A percentile compares a stretch with the other conserved stretches of the same genome.
Evolutionary conservation across 2,113 vertebrate genomes (phyloP).

Genomic region (Cariama cristata): DNA sequence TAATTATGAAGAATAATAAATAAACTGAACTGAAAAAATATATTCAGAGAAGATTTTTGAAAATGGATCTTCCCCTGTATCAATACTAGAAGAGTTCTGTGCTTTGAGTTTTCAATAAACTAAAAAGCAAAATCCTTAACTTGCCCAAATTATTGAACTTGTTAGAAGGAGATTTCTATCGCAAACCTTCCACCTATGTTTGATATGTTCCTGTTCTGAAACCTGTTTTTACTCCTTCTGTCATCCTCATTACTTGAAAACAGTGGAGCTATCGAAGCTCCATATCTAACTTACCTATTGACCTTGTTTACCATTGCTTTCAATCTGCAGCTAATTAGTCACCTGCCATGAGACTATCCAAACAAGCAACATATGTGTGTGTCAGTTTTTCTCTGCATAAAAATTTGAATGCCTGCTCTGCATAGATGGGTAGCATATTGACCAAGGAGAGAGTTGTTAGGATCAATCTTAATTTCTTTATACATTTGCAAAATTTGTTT

Average conservation of each 20-base stretch:
- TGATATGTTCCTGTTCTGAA: neutral
- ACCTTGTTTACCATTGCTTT: neutral
- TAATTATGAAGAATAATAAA: neutral
- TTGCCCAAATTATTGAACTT: neutral
- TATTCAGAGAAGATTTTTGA: neutral
- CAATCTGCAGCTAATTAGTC: neutral
- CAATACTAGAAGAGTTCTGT: neutral
- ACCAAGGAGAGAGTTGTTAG: neutral
- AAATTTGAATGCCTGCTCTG: neutral
- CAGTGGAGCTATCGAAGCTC: neutral
- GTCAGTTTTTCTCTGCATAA: neutral
- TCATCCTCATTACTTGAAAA: neutral
- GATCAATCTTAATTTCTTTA: neutral
- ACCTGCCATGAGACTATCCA: neutral
- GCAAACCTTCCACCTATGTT: fast-evolving
- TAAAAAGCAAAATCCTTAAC: neutral
- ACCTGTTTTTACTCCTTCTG: neutral
- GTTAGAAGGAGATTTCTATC: neutral
- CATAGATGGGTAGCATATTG: neutral
- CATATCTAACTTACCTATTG: neutral
- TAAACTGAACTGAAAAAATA: neutral
- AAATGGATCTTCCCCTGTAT: neutral
- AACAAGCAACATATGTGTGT: neutral
- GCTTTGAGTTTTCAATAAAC: neutral
- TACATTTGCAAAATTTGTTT: neutral